Evolutionary conservation across 2,113 vertebrate species (phyloP).

Genomic region (Pelvicachromis taeniatus): DNA sequence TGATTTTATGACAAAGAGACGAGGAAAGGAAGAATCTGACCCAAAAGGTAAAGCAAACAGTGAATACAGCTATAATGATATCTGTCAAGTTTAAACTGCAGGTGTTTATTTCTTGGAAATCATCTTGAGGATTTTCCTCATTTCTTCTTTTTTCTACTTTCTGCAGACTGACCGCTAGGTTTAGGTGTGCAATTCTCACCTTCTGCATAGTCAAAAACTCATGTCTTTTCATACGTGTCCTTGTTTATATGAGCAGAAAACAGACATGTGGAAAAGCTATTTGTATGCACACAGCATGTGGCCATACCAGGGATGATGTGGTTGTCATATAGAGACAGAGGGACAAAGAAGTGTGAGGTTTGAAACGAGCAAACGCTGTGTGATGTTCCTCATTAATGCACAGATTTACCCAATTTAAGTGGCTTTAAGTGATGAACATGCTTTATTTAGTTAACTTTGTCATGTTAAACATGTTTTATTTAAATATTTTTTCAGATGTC

Average conservation of each 20-base stretch:
- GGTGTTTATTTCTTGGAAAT: background rate
- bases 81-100: background rate
- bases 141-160: background rate
- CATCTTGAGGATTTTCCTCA: background rate
- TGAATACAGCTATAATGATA: background rate
- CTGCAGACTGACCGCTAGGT: background rate
- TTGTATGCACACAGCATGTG: background rate
- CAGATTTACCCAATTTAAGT: background rate
- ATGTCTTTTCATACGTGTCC: background rate
- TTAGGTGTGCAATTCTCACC: conserved; percentile 25
- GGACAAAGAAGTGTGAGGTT: background rate
- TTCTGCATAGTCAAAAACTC: background rate
- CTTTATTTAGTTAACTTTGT: background rate
- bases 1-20: background rate
- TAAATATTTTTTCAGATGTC: background rate
- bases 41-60: conserved; percentile 5
- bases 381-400: background rate
- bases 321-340: conserved; percentile 6
- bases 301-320: conserved; percentile 34
- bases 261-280: background rate
- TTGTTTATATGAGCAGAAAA: background rate
- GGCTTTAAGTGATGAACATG: background rate
- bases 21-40: background rate
- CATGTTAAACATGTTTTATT: background rate
- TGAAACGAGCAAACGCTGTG: background rate